These are phyloP conservation scores for Eubasilissa splendida DNA, from an alignment of 2,888 invertebrate genomes.

Conservation along the genomic window DNA sequence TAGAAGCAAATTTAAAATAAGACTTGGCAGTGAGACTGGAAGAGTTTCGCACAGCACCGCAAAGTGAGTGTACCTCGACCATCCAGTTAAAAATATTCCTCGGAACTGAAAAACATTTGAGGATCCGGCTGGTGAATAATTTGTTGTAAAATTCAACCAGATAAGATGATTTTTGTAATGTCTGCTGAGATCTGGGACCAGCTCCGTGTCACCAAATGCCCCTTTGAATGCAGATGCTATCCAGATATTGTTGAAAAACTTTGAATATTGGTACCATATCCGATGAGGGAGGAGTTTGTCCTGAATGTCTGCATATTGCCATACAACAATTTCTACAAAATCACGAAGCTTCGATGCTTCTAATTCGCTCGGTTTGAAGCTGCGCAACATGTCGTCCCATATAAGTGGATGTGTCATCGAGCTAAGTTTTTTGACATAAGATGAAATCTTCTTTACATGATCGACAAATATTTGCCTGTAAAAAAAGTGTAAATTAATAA, in stretches of 20 bases:
- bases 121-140: conserved; percentile 68
- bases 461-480: conserved; percentile 74
- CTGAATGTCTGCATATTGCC: conserved; percentile 75
- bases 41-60: conserved; percentile 77
- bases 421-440: conserved; percentile 67
- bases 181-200: conserved; percentile 72
- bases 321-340: conserved; percentile 69
- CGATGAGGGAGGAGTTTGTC: conserved; percentile 60
- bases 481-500: conserved; percentile 54
- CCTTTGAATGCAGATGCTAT: conserved; percentile 91
- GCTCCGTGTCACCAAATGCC: conserved; percentile 72
- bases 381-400: conserved; percentile 88
- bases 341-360: conserved; percentile 62
- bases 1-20: conserved; percentile 74
- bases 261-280: conserved; percentile 72
- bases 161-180: conserved; percentile 82
- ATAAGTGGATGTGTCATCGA: conserved; percentile 76
- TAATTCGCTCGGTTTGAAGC: conserved; percentile 69
- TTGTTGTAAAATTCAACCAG: conserved; percentile 77
- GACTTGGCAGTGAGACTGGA: conserved; percentile 76
- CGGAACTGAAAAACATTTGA: conserved; percentile 68
- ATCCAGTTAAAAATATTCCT: conserved; percentile 81
- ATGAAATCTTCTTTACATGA: conserved; percentile 74
- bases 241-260: conserved; percentile 81
- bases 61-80: conserved; percentile 81